These are phyloP conservation scores for Crocodylus rhombifer DNA, from an alignment of 2,797 vertebrate genomes.

Conservation along the genomic window DNA sequence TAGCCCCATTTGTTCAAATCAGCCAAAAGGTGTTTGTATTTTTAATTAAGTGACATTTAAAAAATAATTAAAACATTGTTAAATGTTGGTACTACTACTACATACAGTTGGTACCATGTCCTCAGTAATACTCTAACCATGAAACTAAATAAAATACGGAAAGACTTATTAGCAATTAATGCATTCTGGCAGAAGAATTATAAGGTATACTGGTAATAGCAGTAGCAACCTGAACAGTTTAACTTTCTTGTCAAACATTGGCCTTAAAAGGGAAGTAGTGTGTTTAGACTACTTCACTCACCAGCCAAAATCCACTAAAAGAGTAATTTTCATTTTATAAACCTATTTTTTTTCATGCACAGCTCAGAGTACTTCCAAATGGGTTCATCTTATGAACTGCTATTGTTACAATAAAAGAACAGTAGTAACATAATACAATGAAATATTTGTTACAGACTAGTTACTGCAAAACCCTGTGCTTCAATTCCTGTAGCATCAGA, in stretches of 20 bases:
- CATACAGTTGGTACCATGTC: neutral
- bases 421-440: neutral
- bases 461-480: neutral
- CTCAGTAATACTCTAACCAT: neutral
- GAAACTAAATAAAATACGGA: neutral
- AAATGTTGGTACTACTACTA: neutral
- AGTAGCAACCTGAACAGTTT: conserved; percentile 27
- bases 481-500: neutral
- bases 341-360: conserved; percentile 2
- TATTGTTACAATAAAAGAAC: neutral
- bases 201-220: conserved; percentile 3
- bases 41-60: neutral
- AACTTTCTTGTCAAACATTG: conserved; percentile 39
- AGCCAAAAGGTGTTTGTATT: too few relatives aligned
- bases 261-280: conserved; percentile 40
- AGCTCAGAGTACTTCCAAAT: conserved; percentile 14
- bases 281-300: conserved; percentile 69
- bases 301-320: conserved; percentile 44
- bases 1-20: neutral
- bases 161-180: neutral
- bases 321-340: conserved; percentile 37
- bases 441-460: neutral
- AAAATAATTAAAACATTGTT: neutral
- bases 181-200: conserved; percentile 1
- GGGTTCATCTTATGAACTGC: conserved; percentile 21